Evolutionary conservation across 2,888 invertebrate species (phyloP), one percentile per base, ranked within the genome.

Genomic region (Timandra comae): DNA sequence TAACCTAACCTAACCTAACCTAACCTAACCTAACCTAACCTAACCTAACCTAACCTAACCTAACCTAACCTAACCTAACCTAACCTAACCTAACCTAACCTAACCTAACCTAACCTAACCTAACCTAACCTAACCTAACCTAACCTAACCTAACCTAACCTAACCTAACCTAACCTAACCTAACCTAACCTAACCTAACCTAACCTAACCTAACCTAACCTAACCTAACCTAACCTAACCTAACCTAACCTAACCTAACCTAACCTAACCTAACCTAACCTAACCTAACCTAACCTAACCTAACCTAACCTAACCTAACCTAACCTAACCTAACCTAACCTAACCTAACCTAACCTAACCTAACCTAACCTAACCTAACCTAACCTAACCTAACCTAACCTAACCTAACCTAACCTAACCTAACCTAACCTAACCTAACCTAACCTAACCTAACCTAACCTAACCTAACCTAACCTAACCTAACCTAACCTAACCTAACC

Each of bases 381-480:
- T 36, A 36, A 36, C 36, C 36, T 36, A 36, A 36, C 36, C 36
- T 36, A 36, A 36, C 36, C 36, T 36, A 36, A 36, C 36, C 36
- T 36, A 36, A 36, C 36, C 36, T 36, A 36, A 36, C 36, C 35
- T 35, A 35, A 35, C 35, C 35, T 35, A 35, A 35, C 35, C 35
- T 35, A 35, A 35, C 35, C 35, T 34, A 38, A 44, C 44, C 45
- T 42, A 45, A 45, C 45, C 45, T 42, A 45, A 45, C 45, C 45
- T 45, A 44, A 44, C 44, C 44, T 44, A 44, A 44, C 44, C 44
- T 44, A 41, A 44, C 44, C 44, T 44, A 44, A 44, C 44, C 44
- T 44, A 44, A 44, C 44, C 44, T 41, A 41, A 43, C 43, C 43
- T 43, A 43, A 43, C 43, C 44, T 44, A 44, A 44, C 44, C 44